Evolutionary conservation across 2,797 vertebrate genomes (phyloP), one percentile per base, ranked within the genome.

Genomic region (Diplodus puntazzo): DNA sequence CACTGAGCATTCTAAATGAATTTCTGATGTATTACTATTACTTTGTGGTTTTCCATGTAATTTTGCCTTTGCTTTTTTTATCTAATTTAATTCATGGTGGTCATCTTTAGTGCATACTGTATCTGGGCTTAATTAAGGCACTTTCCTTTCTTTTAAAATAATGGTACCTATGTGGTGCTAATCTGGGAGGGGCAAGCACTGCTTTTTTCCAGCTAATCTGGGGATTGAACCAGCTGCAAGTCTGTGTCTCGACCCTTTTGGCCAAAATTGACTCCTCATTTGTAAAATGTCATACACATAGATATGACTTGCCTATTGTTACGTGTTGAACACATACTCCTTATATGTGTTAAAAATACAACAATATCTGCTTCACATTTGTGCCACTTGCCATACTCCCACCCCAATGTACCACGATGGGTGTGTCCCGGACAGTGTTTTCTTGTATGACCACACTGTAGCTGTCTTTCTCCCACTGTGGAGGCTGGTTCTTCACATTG

Each of bases 401-500:
- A 8, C 23, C 48, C 57, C 12, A n/a, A 74, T 59, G 0, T 94
- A 96, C 96, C 94, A 96, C 94, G 12, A 96, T 27, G 16, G 94
- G 80, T 0, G 94, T 91, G 93, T 97, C 96, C 62, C 94, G 90
- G 69, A 95, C 93, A 0, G 93, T 95, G 75, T 97, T 97, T 79
- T 96, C 96, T 1, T 95, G 95, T 77, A 97, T 94, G 81, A 96
- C 92, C 68, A 97, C 93, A 21, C 95, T 94, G 66, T 97, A 96
- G 85, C 84, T 95, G 75, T 96, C 96, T 73, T 90, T 96, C 71
- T 96, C 96, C 97, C 97, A 98, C 73, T 95, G 95, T 2, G 97
- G 97, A 30, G 96, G 96, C 86, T 96, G 95, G 87, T 97, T 97
- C 90, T 96, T 95, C 71, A 96, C 96, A 43, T 95, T 96, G 61